Percentiles rank a stretch among this genome's conserved stretches.
phyloP scores from a whole-genome alignment of 2,888 invertebrate genomes.

The Lithophane socia region DNA sequence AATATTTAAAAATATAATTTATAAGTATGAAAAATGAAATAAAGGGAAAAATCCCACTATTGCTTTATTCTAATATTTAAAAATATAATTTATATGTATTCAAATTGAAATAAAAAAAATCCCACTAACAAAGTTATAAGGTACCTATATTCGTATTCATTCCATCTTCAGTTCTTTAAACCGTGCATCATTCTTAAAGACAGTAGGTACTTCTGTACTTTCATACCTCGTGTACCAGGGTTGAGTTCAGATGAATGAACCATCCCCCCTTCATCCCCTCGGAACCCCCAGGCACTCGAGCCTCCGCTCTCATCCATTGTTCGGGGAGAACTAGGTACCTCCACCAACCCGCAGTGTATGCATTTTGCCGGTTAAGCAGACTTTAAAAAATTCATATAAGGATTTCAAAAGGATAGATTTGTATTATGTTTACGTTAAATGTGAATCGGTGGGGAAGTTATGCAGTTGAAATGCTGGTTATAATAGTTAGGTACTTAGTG shows the following conservation, averaged over 20 bases:
- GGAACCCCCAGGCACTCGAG: conserved; percentile 65
- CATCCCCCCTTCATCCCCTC: conserved; percentile 54
- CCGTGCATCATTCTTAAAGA: background rate
- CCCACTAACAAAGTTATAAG: background rate
- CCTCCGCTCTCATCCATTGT: conserved; percentile 79
- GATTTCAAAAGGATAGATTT: conserved; percentile 59
- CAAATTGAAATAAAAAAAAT: no score
- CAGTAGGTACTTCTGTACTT: conserved; percentile 22
- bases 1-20: no score
- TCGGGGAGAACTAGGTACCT: conserved; percentile 70
- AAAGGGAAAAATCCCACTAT: no score
- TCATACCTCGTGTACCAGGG: conserved; percentile 9
- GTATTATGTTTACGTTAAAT: conserved; percentile 35
- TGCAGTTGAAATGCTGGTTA: background rate
- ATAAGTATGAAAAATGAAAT: no score
- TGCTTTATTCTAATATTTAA: no score
- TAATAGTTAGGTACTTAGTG: background rate
- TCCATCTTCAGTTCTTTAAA: background rate
- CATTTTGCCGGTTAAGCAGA: conserved; percentile 60
- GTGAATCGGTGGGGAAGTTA: conserved; percentile 9
- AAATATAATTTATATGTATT: no score
- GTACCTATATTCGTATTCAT: background rate
- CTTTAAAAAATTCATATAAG: conserved; percentile 71
- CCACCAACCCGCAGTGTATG: conserved; percentile 60
- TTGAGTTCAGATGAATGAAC: conserved; percentile 60